These are phyloP conservation scores for Odiellus spinosus DNA, from an alignment of 2,888 invertebrate species.

Conservation along the genomic window DNA sequence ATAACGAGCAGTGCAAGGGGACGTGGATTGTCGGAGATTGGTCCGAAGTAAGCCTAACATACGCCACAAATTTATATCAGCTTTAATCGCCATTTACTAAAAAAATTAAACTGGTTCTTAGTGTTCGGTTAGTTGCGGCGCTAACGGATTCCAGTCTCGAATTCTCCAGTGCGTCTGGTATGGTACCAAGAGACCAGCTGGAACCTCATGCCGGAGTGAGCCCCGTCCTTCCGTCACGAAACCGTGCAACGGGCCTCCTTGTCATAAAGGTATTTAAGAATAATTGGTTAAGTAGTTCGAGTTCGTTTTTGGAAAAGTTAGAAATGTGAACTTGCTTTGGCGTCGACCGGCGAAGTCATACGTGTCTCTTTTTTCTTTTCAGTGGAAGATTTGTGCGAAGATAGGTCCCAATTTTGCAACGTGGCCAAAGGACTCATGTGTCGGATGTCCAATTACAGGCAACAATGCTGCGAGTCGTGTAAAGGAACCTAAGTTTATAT, in stretches of 20 bases:
- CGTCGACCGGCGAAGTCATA: conserved; percentile 12
- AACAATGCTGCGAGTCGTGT: conserved; percentile 77
- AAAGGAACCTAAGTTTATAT: conserved; percentile 15
- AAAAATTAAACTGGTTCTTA: conserved; percentile 14
- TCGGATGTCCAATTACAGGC: conserved; percentile 59
- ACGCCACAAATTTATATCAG: not conserved
- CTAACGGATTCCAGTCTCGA: conserved; percentile 69
- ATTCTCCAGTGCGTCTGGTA: conserved; percentile 86
- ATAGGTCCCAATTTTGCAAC: conserved; percentile 66
- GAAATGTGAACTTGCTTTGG: conserved; percentile 11
- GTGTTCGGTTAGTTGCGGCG: conserved; percentile 68
- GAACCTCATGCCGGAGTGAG: conserved; percentile 62
- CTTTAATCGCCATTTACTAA: not conserved
- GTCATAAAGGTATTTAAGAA: conserved; percentile 39
- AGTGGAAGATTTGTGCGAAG: conserved; percentile 52
- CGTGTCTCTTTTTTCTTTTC: conserved; percentile 16
- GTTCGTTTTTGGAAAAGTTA: conserved; percentile 5
- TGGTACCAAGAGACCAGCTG: conserved; percentile 63
- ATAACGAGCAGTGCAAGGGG: conserved; percentile 65
- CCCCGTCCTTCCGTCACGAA: conserved; percentile 60
- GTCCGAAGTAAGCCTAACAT: conserved; percentile 68
- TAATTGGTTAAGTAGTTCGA: too few species aligned
- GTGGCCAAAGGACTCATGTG: conserved; percentile 79
- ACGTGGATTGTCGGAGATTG: conserved; percentile 82
- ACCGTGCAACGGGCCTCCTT: conserved; percentile 53